Evolutionary conservation across 2,797 vertebrate genomes (phyloP).

Genomic region (Lepilemur ruficaudatus): DNA sequence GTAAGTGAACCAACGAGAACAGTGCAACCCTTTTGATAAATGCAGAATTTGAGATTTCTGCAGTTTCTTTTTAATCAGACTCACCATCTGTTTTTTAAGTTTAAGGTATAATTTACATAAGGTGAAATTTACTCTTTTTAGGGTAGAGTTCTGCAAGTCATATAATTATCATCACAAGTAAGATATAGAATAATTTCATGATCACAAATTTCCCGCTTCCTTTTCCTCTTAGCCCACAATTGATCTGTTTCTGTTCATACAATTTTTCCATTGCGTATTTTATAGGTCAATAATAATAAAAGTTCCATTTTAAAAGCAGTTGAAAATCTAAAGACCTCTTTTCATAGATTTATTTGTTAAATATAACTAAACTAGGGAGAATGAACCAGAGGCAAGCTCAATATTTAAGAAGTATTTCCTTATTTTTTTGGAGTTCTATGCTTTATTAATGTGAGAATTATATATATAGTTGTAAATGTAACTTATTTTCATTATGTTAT

Average conservation of each 20-base stretch:
- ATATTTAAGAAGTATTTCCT: neutral
- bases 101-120: neutral
- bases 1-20: neutral
- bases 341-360: conserved; percentile 18
- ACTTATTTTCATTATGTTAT: neutral
- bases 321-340: neutral
- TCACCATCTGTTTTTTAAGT: neutral
- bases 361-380: neutral
- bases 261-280: neutral
- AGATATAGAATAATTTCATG: neutral
- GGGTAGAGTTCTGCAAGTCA: neutral
- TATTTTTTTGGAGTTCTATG: neutral
- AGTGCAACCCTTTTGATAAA: neutral
- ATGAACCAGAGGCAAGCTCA: neutral
- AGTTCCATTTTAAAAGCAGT: neutral
- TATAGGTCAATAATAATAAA: conserved; percentile 4
- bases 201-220: neutral
- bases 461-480: neutral
- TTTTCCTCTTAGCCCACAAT: neutral
- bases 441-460: neutral
- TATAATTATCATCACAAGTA: neutral
- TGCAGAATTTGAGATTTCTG: neutral
- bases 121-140: neutral
- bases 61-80: conserved; percentile 13
- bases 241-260: neutral